Evolutionary conservation across 2,888 invertebrate genomes (phyloP).

Genomic region (Plusia festucae): DNA sequence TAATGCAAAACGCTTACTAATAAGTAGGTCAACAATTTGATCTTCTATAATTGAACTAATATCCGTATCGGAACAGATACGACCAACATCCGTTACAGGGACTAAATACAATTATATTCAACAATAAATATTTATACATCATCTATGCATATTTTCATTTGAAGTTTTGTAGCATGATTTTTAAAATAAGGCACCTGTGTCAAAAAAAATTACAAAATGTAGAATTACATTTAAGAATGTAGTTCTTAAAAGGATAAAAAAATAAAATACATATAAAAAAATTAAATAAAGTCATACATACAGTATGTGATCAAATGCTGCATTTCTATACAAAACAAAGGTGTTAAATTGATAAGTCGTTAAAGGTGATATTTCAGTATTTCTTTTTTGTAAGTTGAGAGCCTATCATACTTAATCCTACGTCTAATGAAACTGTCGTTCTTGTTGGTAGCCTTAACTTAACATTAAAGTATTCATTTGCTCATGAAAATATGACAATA

Average conservation of each 20-base stretch:
- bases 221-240: background rate
- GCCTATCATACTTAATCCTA: too few species aligned
- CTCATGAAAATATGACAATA: too few species aligned
- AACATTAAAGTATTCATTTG: too few species aligned
- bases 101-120: slow-evolving; percentile 26
- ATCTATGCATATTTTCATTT: background rate
- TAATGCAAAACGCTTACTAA: slow-evolving; percentile 19
- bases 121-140: background rate
- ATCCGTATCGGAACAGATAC: slow-evolving; percentile 9
- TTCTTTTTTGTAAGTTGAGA: too few species aligned
- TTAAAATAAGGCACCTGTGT: background rate
- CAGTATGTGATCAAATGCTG: too few species aligned
- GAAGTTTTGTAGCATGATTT: background rate
- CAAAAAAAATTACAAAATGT: background rate
- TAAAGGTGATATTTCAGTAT: too few species aligned
- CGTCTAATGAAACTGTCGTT: too few species aligned
- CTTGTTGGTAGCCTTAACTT: too few species aligned
- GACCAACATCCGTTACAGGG: slow-evolving; percentile 16
- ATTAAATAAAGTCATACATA: too few species aligned
- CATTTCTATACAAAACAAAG: too few species aligned
- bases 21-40: slow-evolving; percentile 43
- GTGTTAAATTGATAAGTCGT: too few species aligned
- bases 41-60: slow-evolving; percentile 53
- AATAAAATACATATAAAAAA: background rate
- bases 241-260: background rate